A percentile compares a stretch with the other conserved stretches of the same genome.
These are phyloP conservation scores for Laupala kohalensis DNA, from an alignment of 1,140 invertebrate species.

Conservation along the genomic window DNA sequence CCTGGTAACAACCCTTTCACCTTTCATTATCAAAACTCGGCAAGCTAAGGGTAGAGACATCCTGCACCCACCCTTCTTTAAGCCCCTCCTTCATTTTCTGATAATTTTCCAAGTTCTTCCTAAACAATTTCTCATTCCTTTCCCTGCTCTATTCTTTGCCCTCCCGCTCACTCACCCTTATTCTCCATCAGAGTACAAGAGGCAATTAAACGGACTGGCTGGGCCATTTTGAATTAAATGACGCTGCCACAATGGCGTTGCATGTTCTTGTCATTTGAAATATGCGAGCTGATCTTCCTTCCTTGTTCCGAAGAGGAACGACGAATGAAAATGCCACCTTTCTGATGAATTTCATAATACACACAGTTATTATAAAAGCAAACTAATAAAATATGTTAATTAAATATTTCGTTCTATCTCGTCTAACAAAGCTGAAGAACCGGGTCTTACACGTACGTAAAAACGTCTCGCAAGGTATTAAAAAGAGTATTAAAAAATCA, in stretches of 20 bases:
- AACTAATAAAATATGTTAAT: too few species aligned
- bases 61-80: not conserved
- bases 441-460: too few species aligned
- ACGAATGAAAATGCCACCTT: not conserved
- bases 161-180: not conserved
- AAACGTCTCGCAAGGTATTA: too few species aligned
- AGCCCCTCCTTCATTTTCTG: conserved; percentile 4
- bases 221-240: conserved; percentile 10
- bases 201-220: conserved; percentile 7
- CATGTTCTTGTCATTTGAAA: conserved; percentile 9
- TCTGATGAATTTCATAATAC: too few species aligned
- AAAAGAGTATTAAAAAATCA: too few species aligned
- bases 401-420: too few species aligned
- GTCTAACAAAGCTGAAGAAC: too few species aligned
- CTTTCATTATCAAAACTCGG: conserved; percentile 1
- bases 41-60: not conserved
- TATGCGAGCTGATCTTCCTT: conserved; percentile 2
- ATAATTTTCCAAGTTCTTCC: conserved; percentile 9
- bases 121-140: conserved; percentile 10
- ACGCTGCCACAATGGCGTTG: not conserved
- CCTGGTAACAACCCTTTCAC: not conserved
- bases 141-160: not conserved
- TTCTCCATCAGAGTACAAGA: conserved; percentile 6
- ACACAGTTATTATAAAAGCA: too few species aligned
- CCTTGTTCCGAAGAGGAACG: not conserved